Evolutionary conservation across 2,888 invertebrate species (phyloP).

Genomic region (Amiota minor): DNA sequence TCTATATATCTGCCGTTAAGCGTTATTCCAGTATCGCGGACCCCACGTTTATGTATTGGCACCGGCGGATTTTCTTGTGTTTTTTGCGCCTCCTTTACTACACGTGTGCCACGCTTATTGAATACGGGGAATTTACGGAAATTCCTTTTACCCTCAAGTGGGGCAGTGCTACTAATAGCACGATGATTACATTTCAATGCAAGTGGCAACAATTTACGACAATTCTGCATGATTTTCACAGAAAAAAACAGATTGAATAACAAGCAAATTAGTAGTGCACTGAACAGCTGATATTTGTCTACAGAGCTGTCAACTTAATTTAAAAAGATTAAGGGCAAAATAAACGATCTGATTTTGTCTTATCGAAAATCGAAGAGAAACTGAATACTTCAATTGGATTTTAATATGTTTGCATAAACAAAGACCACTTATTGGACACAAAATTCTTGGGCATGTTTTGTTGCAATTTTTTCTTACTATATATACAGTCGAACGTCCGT

Average conservation of each 20-base stretch:
- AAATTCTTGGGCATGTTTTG: too few relatives aligned
- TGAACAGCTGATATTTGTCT: not conserved
- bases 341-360: too few relatives aligned
- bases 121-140: constrained; percentile 85
- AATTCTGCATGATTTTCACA: constrained; percentile 55
- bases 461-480: too few relatives aligned
- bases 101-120: constrained; percentile 83
- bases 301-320: too few relatives aligned
- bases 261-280: not conserved
- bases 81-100: constrained; percentile 76
- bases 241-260: constrained; percentile 1
- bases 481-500: too few relatives aligned
- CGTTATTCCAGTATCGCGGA: constrained; percentile 78
- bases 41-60: constrained; percentile 82
- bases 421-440: too few relatives aligned
- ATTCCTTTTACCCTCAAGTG: constrained; percentile 82
- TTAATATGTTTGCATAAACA: too few relatives aligned
- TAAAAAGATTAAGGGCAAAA: too few relatives aligned
- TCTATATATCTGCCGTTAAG: constrained; percentile 76
- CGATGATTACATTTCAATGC: constrained; percentile 53
- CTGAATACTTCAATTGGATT: too few relatives aligned
- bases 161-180: constrained; percentile 75
- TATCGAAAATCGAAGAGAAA: too few relatives aligned
- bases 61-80: constrained; percentile 77
- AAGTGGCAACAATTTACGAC: constrained; percentile 52